A percentile compares a stretch with the other conserved stretches of the same genome.
These are phyloP conservation scores for Hycleus cichorii DNA, from an alignment of 1,140 invertebrate species.

Conservation along the genomic window DNA sequence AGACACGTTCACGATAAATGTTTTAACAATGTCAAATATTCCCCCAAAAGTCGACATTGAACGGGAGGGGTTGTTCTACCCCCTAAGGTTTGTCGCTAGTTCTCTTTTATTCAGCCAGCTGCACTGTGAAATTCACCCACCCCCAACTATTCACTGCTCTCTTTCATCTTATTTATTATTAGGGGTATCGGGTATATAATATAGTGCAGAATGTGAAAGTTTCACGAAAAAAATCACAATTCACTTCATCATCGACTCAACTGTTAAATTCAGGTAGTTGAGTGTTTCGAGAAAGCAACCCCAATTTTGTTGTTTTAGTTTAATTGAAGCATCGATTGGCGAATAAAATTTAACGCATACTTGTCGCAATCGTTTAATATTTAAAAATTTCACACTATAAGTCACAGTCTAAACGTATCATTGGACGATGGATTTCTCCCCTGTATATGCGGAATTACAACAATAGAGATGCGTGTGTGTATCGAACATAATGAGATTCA, in stretches of 20 bases:
- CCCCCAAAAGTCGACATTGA: slow-evolving; percentile 24
- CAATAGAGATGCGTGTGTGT: slow-evolving; percentile 34
- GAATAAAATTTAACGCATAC: slow-evolving; percentile 8
- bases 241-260: no score
- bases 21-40: slow-evolving; percentile 39
- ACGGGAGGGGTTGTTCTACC: slow-evolving; percentile 33
- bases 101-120: slow-evolving; percentile 39
- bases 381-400: slow-evolving; percentile 19
- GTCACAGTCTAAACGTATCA: slow-evolving; percentile 18
- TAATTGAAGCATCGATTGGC: not conserved
- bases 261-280: not conserved
- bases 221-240: not conserved
- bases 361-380: slow-evolving; percentile 1
- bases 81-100: slow-evolving; percentile 37
- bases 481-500: slow-evolving; percentile 31
- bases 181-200: slow-evolving; percentile 18
- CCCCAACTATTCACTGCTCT: slow-evolving; percentile 35
- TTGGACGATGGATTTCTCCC: slow-evolving; percentile 14
- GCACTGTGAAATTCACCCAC: slow-evolving; percentile 37
- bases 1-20: slow-evolving; percentile 36
- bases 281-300: not conserved
- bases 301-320: not conserved
- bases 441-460: slow-evolving; percentile 19
- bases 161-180: slow-evolving; percentile 37
- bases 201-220: slow-evolving; percentile 33